Evolutionary conservation across 2,113 vertebrate genomes (phyloP).

Genomic region (Siniperca chuatsi): DNA sequence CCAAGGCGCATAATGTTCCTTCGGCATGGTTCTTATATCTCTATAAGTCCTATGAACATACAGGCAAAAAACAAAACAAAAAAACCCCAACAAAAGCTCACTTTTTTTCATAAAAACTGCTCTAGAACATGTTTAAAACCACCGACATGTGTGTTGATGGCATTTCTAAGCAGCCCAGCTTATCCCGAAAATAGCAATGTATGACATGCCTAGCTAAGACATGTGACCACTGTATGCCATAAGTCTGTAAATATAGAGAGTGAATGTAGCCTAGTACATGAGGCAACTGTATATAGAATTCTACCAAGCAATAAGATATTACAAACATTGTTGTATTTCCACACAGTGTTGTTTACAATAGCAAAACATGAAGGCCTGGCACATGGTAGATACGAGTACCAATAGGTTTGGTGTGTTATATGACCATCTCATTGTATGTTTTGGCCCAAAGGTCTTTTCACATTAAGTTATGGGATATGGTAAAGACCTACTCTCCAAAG

Average conservation of each 20-base stretch:
- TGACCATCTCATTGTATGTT: not conserved
- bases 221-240: not conserved
- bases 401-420: not conserved
- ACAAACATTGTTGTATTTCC: too few relatives aligned
- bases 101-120: not conserved
- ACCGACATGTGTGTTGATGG: not conserved
- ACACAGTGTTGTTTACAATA: too few relatives aligned
- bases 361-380: not conserved
- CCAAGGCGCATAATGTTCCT: not conserved
- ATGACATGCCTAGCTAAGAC: not conserved
- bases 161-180: not conserved
- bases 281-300: not conserved
- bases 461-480: not conserved
- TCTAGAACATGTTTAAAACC: not conserved
- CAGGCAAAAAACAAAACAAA: not conserved
- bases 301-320: not conserved
- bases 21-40: not conserved
- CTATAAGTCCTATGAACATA: too few relatives aligned
- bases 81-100: too few relatives aligned
- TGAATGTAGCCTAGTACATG: not conserved
- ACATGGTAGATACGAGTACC: not conserved
- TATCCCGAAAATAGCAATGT: not conserved
- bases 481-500: not conserved
- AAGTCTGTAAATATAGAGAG: not conserved
- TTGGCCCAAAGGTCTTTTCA: not conserved